Evolutionary conservation across 1,140 invertebrate genomes (phyloP).

Genomic region (Aphidius ervi): DNA sequence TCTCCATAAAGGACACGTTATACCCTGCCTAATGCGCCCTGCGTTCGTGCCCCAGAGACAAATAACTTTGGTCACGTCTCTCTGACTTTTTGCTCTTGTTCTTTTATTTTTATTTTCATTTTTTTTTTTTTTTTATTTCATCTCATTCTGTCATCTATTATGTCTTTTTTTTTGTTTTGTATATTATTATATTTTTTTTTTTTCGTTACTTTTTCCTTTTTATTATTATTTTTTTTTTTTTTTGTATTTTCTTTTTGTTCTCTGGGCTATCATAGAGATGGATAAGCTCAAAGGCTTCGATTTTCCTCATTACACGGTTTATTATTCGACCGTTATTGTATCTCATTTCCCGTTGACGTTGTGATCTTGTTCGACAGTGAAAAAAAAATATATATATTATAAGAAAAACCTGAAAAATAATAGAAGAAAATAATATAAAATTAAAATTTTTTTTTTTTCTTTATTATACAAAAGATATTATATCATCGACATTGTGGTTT

Average conservation of each 20-base stretch:
- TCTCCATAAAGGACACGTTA: constrained; percentile 27
- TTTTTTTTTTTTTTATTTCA: constrained; percentile 7
- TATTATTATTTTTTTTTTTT: neutral
- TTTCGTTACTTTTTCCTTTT: neutral
- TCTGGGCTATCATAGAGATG: too few relatives aligned
- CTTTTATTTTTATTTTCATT: neutral
- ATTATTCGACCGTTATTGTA: too few relatives aligned
- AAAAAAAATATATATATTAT: too few relatives aligned
- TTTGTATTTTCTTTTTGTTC: neutral
- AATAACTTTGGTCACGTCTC: constrained; percentile 24
- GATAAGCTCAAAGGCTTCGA: too few relatives aligned
- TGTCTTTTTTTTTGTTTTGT: neutral
- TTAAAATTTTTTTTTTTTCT: too few relatives aligned
- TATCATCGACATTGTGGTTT: too few relatives aligned
- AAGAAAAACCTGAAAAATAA: too few relatives aligned
- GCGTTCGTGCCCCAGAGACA: constrained; percentile 13
- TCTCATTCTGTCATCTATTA: neutral
- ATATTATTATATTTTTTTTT: neutral
- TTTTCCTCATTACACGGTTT: too few relatives aligned
- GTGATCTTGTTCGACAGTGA: too few relatives aligned
- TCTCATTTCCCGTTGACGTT: too few relatives aligned
- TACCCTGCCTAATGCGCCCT: constrained; percentile 20
- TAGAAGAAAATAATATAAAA: too few relatives aligned
- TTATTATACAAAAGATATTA: too few relatives aligned
- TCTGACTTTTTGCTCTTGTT: constrained; percentile 13